A percentile compares a stretch with the other conserved stretches of the same genome.
These are phyloP conservation scores for Stegodyphus mimosarum DNA, from an alignment of 1,140 invertebrate species.

Conservation along the genomic window DNA sequence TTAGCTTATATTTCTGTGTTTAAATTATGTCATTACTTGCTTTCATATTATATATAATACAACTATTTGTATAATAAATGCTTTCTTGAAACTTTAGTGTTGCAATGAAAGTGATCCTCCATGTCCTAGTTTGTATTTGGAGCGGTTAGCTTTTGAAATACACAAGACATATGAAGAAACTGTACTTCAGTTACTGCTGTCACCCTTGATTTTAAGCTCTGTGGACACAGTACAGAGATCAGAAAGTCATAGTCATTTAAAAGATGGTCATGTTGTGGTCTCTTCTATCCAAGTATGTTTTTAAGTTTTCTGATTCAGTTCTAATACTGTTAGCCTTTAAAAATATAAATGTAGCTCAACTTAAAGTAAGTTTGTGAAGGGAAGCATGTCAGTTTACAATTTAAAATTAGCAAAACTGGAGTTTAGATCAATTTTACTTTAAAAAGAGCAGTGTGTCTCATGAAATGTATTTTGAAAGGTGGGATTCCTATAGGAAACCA, in stretches of 20 bases:
- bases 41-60: too few species aligned
- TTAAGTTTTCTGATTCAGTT: not conserved
- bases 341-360: not conserved
- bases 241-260: constrained; percentile 66
- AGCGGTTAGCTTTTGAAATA: constrained; percentile 96
- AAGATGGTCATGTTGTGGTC: constrained; percentile 69
- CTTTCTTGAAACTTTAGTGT: constrained; percentile 35
- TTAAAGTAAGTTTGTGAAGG: too few species aligned
- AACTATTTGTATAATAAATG: too few species aligned
- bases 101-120: constrained; percentile 86
- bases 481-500: too few species aligned
- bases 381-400: too few species aligned
- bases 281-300: constrained; percentile 68
- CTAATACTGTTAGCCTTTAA: not conserved
- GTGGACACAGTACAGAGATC: constrained; percentile 65
- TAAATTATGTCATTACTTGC: too few species aligned
- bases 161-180: constrained; percentile 92
- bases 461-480: too few species aligned
- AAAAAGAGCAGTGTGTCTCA: too few species aligned
- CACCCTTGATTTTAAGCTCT: constrained; percentile 81
- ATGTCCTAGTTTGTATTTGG: constrained; percentile 89
- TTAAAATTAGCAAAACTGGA: too few species aligned
- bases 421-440: too few species aligned
- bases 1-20: too few species aligned
- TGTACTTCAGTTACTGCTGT: constrained; percentile 88